phyloP scores from a whole-genome alignment of 2,797 vertebrate species.

The Oreochromis grahami region DNA sequence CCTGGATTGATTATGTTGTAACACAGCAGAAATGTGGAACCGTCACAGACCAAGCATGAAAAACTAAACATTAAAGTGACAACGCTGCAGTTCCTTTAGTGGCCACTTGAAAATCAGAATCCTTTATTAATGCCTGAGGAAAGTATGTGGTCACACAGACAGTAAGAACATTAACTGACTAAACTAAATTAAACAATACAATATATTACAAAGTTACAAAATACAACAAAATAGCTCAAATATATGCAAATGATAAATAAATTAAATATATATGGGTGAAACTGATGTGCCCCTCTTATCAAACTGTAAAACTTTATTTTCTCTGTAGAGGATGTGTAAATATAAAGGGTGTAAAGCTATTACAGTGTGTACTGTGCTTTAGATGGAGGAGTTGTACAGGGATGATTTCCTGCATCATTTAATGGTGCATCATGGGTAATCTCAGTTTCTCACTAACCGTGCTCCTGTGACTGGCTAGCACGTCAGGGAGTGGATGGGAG shows the following conservation, averaged over 20 bases:
- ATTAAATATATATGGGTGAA: neutral
- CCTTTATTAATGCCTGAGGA: neutral
- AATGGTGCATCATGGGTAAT: neutral
- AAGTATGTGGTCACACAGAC: neutral
- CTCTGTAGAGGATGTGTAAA: neutral
- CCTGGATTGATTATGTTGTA: neutral
- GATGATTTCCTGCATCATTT: neutral
- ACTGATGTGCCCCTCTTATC: fast-evolving
- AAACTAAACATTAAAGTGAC: neutral
- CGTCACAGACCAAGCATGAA: neutral
- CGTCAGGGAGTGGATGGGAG: too few species aligned
- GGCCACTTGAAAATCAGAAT: neutral
- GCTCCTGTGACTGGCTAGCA: too few species aligned
- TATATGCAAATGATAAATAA: fast-evolving
- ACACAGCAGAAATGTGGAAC: neutral
- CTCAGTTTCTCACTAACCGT: neutral
- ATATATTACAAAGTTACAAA: neutral
- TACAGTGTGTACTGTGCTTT: neutral
- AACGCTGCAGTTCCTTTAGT: neutral
- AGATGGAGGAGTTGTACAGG: neutral
- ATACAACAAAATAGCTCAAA: neutral
- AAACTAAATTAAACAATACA: fast-evolving
- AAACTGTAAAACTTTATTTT: neutral
- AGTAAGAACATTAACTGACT: fast-evolving
- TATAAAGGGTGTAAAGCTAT: neutral